Evolutionary conservation across 92 coral and sea anemone species (phyloP), one percentile per base, ranked within the genome.

Genomic region (Phenganax stokvisi): DNA sequence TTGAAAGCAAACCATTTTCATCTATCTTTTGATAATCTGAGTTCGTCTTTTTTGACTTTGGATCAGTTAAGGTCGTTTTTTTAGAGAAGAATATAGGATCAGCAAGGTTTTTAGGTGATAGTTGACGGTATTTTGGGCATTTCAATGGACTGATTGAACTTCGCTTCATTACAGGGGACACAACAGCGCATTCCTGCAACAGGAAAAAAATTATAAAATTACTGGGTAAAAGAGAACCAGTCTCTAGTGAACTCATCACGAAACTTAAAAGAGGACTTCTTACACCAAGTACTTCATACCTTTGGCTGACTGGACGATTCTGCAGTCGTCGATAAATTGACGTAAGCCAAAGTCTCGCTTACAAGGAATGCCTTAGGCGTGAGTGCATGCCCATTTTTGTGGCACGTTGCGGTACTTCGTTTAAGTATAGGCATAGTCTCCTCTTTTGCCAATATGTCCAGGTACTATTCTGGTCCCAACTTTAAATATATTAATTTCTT

Each of bases 21-120:
- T 69, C 74, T 0, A 11, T 6, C 47, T 25, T 17, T 6, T 15
- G 8, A 69, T 51, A 69, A 10, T 20, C 74, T 8, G 51, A 29
- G 15, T 17, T 37, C 47, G 47, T 37, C 5, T 37, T 37, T 37
- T 37, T 5, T 37, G 47, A 37, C 47, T 37, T 37, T 37, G 47
- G 47, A 37, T 37, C 20, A 20, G 6, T 10, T n/a, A 68, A 53
- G 9, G 13, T 73, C n/a, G 60, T 55, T 27, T 56, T 37, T 9
- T 30, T 51, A 10, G 6, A 44, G 27, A 52, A 25, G 7, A 2
- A 27, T 11, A 10, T 51, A 75, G 80, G 80, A 56, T 75, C 65
- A 13, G 56, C 80, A 7, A 59, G 70, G 69, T 76, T 59, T 28
- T n/a, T 47, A 27, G 69, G 81, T 6, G 81, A 76, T 60, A 76